Conservation (phyloP, 2,797 vertebrate genomes). For the Hypotaenidia okinawae region DNA sequence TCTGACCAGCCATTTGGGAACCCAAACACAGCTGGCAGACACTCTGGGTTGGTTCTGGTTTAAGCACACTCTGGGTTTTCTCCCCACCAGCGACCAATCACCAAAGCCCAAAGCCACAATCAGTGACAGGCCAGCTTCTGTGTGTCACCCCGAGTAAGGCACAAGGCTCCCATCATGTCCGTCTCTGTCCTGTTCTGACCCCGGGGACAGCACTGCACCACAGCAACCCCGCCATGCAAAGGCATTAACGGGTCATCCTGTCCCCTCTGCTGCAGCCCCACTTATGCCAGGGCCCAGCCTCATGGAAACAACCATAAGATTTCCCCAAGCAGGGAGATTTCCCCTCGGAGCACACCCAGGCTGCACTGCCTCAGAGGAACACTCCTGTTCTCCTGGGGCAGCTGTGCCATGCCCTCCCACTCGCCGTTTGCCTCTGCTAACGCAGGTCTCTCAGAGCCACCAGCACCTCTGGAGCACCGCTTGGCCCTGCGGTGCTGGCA, state of each 20-base stretch:
- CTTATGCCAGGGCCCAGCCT: background rate
- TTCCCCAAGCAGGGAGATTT: background rate
- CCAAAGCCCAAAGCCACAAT: background rate
- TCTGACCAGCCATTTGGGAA: background rate
- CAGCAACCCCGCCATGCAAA: background rate
- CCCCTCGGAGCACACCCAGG: background rate
- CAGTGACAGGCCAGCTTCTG: background rate
- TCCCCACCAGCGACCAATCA: background rate
- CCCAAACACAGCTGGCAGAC: background rate
- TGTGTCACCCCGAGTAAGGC: background rate
- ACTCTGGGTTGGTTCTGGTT: background rate
- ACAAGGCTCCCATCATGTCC: background rate
- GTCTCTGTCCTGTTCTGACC: background rate
- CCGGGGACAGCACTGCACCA: background rate
- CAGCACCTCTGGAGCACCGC: background rate
- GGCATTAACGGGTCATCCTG: background rate
- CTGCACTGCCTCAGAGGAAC: background rate
- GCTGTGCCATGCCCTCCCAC: background rate
- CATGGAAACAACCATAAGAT: background rate
- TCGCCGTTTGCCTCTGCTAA: background rate
- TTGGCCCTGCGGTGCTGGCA: background rate
- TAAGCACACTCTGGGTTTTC: background rate
- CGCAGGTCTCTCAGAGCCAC: background rate
- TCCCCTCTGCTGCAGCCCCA: background rate
- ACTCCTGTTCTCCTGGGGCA: background rate